Conservation (phyloP, 2,113 vertebrate genomes). For the Pogonocichla stellata region DNA sequence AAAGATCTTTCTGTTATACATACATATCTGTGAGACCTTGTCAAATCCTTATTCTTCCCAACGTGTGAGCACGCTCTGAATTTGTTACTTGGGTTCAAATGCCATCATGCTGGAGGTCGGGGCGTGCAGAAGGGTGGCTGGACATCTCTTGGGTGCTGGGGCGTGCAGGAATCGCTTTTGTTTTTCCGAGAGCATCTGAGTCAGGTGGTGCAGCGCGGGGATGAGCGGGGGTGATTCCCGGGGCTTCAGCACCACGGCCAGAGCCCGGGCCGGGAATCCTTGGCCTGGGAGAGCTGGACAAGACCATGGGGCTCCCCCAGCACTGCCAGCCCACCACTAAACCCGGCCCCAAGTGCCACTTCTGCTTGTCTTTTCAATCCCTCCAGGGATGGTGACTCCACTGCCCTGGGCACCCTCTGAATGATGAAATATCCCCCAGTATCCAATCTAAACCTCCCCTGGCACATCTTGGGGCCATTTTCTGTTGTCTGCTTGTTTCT, state of each 20-base stretch:
- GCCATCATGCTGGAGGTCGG: accelerated
- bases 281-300: accelerated
- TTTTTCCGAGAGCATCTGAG: accelerated
- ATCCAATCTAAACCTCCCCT: too few relatives aligned
- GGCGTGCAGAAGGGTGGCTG: accelerated
- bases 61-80: neutral
- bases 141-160: accelerated
- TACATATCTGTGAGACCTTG: too few relatives aligned
- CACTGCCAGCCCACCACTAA: accelerated
- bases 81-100: too few relatives aligned
- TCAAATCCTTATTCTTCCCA: too few relatives aligned
- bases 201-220: accelerated
- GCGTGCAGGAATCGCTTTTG: accelerated
- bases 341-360: neutral
- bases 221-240: neutral
- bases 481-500: neutral
- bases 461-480: neutral
- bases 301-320: neutral
- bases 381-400: neutral
- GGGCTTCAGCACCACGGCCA: slow-evolving; percentile 53
- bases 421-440: neutral
- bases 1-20: too few relatives aligned
- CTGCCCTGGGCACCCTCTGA: neutral
- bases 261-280: neutral
- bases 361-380: too few relatives aligned